These are phyloP conservation scores for Oostethus manadensis DNA, from an alignment of 2,113 vertebrate genomes.

Conservation along the genomic window DNA sequence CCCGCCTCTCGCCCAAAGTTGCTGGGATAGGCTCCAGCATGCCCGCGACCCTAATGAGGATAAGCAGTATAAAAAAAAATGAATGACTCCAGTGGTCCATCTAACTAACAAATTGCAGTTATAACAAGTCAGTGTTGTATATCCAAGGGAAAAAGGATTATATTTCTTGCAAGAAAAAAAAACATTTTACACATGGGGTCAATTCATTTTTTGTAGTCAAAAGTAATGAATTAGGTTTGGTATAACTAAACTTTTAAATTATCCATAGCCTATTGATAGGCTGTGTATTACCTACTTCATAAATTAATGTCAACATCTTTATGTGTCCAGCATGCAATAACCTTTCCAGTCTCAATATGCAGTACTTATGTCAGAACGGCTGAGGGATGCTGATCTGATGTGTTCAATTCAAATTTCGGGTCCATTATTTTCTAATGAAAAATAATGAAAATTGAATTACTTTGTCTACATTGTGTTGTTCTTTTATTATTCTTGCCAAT, in stretches of 20 bases:
- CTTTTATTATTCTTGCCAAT: not conserved
- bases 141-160: slow-evolving; percentile 19
- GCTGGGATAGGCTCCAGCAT: no score
- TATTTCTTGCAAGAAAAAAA: slow-evolving; percentile 3
- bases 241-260: not conserved
- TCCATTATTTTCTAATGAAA: not conserved
- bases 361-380: not conserved
- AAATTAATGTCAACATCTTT: not conserved
- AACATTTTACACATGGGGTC: slow-evolving; percentile 2
- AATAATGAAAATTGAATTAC: not conserved
- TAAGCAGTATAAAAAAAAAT: no score
- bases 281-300: not conserved
- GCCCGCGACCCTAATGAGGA: no score
- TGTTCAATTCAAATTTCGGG: no score
- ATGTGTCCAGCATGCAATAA: not conserved
- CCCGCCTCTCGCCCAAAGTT: no score
- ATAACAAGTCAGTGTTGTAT: slow-evolving; percentile 33
- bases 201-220: not conserved
- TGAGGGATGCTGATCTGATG: not conserved
- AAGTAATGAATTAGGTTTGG: not conserved
- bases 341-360: not conserved
- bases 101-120: slow-evolving; percentile 16
- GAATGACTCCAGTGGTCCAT: slow-evolving; percentile 25
- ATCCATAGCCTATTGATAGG: not conserved
- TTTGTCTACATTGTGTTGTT: no score